Percentiles rank a stretch among this genome's conserved stretches.
Conservation (phyloP, 2,113 vertebrate genomes). For the Bambusicola thoracicus region DNA sequence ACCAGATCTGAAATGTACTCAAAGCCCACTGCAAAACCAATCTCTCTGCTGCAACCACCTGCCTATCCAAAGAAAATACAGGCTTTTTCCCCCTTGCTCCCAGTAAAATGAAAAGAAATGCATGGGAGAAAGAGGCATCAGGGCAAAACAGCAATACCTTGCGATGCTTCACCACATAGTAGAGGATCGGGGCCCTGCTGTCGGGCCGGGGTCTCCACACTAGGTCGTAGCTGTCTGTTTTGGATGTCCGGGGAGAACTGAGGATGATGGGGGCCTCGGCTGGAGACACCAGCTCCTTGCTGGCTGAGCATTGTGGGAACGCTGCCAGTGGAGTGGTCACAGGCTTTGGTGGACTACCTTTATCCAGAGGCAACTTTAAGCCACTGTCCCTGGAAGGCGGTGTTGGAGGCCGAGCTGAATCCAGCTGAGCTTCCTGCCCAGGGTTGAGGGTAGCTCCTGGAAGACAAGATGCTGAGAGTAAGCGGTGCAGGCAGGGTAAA, state of each 20-base stretch:
- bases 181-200: constrained; percentile 83
- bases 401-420: neutral
- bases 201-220: constrained; percentile 93
- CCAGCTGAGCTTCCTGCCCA: neutral
- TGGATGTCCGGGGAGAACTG: constrained; percentile 92
- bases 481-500: neutral
- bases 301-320: constrained; percentile 79
- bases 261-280: constrained; percentile 94
- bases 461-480: neutral
- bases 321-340: constrained; percentile 55
- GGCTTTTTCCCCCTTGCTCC: neutral
- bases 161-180: constrained; percentile 93
- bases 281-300: constrained; percentile 76
- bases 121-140: neutral
- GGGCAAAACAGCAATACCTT: constrained; percentile 79
- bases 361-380: constrained; percentile 71
- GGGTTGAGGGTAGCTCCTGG: constrained; percentile 66
- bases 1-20: neutral
- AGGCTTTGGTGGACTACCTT: constrained; percentile 69
- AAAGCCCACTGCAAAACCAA: neutral
- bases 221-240: constrained; percentile 93
- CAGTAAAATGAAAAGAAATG: neutral
- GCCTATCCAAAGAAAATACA: neutral
- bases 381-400: constrained; percentile 73
- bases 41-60: neutral